A percentile compares a stretch with the other conserved stretches of the same genome.
These are phyloP conservation scores for Lophura nycthemera DNA, from an alignment of 2,113 vertebrate species.

Conservation along the genomic window DNA sequence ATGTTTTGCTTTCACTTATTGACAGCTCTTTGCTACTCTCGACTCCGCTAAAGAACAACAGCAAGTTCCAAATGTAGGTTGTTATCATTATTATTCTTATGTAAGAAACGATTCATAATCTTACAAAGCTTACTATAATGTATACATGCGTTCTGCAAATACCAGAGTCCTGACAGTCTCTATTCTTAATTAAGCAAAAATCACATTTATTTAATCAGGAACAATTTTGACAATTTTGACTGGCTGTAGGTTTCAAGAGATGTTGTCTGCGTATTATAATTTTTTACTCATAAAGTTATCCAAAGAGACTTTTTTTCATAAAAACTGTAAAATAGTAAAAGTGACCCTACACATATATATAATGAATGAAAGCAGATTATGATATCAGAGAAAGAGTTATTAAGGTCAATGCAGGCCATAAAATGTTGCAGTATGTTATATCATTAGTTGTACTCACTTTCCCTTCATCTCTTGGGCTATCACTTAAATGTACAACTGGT, in stretches of 20 bases:
- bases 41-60: background rate
- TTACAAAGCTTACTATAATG: background rate
- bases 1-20: background rate
- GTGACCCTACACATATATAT: background rate
- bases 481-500: constrained; percentile 97
- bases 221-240: background rate
- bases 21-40: background rate
- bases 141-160: background rate
- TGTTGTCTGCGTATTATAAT: background rate
- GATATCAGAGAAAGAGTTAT: background rate
- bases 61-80: background rate
- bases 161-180: background rate
- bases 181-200: background rate
- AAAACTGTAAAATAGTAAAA: background rate
- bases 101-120: background rate
- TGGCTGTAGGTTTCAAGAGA: background rate
- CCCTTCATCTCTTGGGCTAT: constrained; percentile 97
- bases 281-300: background rate
- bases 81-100: background rate
- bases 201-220: background rate
- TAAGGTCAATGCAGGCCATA: background rate
- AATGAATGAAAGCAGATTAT: background rate
- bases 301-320: background rate
- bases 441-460: constrained; percentile 86
- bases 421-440: background rate